A percentile compares a stretch with the other conserved stretches of the same genome.
phyloP scores from a whole-genome alignment of 2,113 vertebrate genomes.

The Cinclus cinclus region DNA sequence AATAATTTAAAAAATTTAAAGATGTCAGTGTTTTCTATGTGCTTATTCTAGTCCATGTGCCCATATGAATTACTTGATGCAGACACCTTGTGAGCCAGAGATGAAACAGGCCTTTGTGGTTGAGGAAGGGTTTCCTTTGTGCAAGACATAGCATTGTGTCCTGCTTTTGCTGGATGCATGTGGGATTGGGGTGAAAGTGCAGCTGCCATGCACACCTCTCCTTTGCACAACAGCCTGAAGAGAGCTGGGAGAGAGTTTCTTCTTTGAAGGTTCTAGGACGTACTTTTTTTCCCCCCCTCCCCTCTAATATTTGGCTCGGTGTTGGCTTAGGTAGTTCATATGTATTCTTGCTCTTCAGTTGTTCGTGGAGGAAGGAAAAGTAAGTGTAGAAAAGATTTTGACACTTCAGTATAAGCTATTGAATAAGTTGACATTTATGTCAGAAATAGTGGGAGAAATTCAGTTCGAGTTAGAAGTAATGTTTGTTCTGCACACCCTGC shows the following conservation, averaged over 20 bases:
- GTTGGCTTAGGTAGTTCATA: neutral
- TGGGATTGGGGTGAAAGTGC: neutral
- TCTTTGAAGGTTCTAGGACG: neutral
- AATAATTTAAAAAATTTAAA: neutral
- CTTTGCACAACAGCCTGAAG: neutral
- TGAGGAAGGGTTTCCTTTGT: neutral
- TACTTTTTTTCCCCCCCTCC: accelerated
- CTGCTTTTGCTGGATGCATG: neutral
- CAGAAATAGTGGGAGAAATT: neutral
- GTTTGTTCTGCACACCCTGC: neutral
- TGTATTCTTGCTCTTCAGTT: neutral
- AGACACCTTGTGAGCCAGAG: neutral
- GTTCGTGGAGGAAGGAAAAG: neutral
- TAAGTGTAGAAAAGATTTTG: neutral
- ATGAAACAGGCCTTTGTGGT: neutral
- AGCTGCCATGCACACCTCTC: neutral
- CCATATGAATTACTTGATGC: neutral
- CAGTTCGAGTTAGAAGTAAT: neutral
- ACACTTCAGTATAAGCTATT: neutral
- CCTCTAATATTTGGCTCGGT: neutral
- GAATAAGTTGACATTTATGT: neutral
- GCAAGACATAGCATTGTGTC: neutral
- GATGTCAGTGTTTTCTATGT: neutral
- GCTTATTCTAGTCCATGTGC: neutral
- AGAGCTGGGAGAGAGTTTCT: neutral